A percentile compares a stretch with the other conserved stretches of the same genome.
Conservation (phyloP, 2,888 invertebrate genomes). For the Drosophila mimetica region DNA sequence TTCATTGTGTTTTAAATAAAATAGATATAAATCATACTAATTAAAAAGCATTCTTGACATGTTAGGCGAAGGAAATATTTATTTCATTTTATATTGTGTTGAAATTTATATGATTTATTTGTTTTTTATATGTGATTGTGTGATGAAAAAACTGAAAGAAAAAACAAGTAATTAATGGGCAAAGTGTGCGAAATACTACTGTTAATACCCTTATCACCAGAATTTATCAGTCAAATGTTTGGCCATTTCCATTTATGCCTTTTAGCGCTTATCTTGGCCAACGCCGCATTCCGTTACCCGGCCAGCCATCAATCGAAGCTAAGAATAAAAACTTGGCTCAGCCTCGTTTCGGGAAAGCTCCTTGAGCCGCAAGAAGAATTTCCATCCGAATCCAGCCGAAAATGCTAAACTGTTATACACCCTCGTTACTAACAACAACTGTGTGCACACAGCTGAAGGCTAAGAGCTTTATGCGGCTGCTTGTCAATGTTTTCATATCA, state of each 20-base stretch:
- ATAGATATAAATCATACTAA: too few species aligned
- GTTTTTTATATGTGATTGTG: too few species aligned
- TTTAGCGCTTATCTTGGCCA: constrained; percentile 13
- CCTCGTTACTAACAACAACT: constrained; percentile 25
- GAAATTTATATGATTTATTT: too few species aligned
- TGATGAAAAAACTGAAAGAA: background rate
- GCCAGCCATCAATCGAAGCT: constrained; percentile 19
- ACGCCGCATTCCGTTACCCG: constrained; percentile 20
- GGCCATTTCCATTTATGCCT: constrained; percentile 5
- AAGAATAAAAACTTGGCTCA: constrained; percentile 18
- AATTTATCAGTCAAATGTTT: constrained; percentile 22
- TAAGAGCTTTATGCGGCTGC: constrained; percentile 49
- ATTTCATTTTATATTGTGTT: too few species aligned
- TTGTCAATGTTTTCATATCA: constrained; percentile 59
- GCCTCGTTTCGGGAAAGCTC: constrained; percentile 21
- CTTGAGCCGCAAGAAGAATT: constrained; percentile 18
- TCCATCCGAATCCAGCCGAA: constrained; percentile 9
- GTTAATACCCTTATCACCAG: constrained; percentile 11
- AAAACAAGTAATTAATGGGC: background rate
- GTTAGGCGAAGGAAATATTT: too few species aligned
- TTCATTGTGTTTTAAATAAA: too few species aligned
- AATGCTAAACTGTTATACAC: constrained; percentile 28
- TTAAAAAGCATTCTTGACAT: too few species aligned
- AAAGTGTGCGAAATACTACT: background rate
- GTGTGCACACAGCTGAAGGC: constrained; percentile 57